A percentile compares a stretch with the other conserved stretches of the same genome.
phyloP scores from a whole-genome alignment of 2,888 invertebrate genomes.

The Cyaniris semiargus region DNA sequence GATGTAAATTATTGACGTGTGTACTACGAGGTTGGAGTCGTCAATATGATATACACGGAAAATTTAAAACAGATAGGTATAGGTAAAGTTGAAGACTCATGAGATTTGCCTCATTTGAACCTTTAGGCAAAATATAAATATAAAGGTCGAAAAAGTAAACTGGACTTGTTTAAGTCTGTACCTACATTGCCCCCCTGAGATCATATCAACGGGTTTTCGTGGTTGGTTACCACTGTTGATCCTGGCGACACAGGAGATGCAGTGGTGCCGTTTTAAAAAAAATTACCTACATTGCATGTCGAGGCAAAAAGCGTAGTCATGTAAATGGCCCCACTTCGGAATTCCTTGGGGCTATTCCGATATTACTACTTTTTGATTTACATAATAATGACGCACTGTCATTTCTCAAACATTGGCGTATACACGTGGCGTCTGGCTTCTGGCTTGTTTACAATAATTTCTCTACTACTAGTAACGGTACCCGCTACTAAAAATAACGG shows the following conservation, averaged over 20 bases:
- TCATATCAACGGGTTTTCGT: no score
- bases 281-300: no score
- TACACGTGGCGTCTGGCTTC: neutral
- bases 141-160: neutral
- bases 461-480: neutral
- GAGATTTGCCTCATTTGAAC: neutral
- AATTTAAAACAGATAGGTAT: neutral
- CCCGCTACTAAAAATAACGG: neutral
- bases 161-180: neutral
- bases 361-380: neutral
- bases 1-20: neutral
- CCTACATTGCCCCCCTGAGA: no score
- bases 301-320: no score
- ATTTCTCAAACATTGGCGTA: neutral
- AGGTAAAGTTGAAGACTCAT: neutral
- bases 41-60: neutral
- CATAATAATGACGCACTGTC: neutral
- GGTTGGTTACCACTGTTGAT: no score
- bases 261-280: no score
- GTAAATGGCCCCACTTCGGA: neutral
- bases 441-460: slow-evolving; percentile 2
- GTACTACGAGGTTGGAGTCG: neutral
- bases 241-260: no score
- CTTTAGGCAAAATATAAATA: neutral
- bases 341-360: neutral